Percentiles rank a stretch among this genome's conserved stretches.
These are phyloP conservation scores for Actinernus sp. DNA, from an alignment of 92 coral and sea anemone species.

Conservation along the genomic window DNA sequence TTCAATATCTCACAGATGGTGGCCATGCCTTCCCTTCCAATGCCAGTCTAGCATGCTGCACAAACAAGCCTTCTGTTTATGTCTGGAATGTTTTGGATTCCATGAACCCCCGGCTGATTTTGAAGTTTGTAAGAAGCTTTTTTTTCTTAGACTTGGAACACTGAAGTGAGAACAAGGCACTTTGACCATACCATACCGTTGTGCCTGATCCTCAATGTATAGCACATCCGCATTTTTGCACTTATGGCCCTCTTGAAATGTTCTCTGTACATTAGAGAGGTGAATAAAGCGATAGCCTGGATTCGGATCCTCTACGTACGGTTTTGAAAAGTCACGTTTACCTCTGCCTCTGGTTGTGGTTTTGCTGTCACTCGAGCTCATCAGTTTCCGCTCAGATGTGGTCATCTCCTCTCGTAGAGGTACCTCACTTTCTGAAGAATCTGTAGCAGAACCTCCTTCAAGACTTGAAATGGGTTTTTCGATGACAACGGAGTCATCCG, in stretches of 20 bases:
- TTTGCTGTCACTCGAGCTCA: too few relatives aligned
- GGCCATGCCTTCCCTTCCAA: slow-evolving; percentile 57
- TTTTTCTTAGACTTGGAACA: too few relatives aligned
- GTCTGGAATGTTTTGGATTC: slow-evolving; percentile 30
- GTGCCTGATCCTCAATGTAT: slow-evolving; percentile 26
- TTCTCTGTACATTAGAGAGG: slow-evolving; percentile 19
- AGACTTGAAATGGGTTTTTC: too few relatives aligned
- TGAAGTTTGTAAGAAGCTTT: slow-evolving; percentile 31
- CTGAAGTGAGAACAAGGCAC: slow-evolving; percentile 28
- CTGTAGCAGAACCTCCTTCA: too few relatives aligned
- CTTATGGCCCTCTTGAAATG: slow-evolving; percentile 45
- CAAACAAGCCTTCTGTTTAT: slow-evolving; percentile 49
- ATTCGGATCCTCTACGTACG: slow-evolving; percentile 9
- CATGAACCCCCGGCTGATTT: slow-evolving; percentile 24
- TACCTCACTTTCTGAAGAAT: too few relatives aligned
- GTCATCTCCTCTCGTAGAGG: too few relatives aligned
- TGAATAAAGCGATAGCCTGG: slow-evolving; percentile 54
- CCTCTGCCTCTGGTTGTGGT: too few relatives aligned
- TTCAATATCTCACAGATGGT: slow-evolving; percentile 53
- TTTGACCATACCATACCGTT: slow-evolving; percentile 47
- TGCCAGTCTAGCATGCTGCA: slow-evolving; percentile 56
- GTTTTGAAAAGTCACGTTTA: neutral
- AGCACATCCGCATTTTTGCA: too few relatives aligned
- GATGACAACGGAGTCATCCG: too few relatives aligned
- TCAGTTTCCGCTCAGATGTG: too few relatives aligned